Conservation (phyloP, 2,888 invertebrate species). For the Disparrhopalites patrizii region DNA sequence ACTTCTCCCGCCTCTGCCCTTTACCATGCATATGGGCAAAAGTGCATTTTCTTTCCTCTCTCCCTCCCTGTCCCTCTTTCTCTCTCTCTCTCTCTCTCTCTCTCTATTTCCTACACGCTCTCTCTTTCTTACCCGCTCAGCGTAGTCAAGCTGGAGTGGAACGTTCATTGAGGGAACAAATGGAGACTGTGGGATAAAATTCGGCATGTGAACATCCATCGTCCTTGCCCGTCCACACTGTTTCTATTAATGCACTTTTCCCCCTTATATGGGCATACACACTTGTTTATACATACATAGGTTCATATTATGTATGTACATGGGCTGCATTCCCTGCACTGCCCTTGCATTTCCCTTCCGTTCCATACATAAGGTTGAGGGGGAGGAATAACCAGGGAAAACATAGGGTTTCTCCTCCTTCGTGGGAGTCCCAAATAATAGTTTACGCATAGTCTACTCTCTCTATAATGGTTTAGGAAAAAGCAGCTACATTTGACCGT, state of each 20-base stretch:
- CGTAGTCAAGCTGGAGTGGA: not conserved
- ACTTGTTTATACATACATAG: not conserved
- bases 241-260: not conserved
- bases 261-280: not conserved
- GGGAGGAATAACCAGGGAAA: no score
- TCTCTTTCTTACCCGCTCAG: not conserved
- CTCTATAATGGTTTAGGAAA: no score
- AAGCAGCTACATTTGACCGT: no score
- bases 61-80: not conserved
- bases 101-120: not conserved
- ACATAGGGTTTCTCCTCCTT: no score
- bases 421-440: no score
- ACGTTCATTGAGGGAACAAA: conserved; percentile 7
- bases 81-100: not conserved
- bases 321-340: no score
- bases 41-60: not conserved
- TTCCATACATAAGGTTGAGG: no score
- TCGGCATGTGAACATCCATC: not conserved
- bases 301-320: not conserved
- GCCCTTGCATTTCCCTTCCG: no score
- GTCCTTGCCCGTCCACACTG: conserved; percentile 1
- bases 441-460: no score
- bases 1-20: not conserved
- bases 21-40: not conserved
- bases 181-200: conserved; percentile 5